phyloP scores from a whole-genome alignment of 2,797 vertebrate genomes.

The Microhierax caerulescens region DNA sequence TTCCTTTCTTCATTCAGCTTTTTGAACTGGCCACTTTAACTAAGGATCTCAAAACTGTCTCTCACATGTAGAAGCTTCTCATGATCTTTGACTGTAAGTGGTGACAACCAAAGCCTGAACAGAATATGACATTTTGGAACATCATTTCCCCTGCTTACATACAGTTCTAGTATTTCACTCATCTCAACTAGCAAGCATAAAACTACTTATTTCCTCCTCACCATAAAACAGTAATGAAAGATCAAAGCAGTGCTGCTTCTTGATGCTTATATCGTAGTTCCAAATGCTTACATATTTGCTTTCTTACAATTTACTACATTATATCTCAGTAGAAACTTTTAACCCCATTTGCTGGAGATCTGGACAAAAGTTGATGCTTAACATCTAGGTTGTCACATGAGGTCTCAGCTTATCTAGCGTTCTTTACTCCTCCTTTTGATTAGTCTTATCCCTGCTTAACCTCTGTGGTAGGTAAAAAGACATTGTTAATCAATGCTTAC shows the following conservation, averaged over 20 bases:
- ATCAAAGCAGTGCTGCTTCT: not conserved
- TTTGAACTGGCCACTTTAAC: not conserved
- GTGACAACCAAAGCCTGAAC: not conserved
- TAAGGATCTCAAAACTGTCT: not conserved
- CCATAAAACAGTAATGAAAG: not conserved
- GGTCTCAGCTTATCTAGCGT: not conserved
- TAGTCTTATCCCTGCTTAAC: slow-evolving; percentile 63
- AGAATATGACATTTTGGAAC: not conserved
- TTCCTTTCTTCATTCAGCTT: not conserved
- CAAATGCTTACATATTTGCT: not conserved
- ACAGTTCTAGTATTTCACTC: not conserved
- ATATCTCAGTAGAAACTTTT: not conserved
- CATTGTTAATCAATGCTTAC: slow-evolving; percentile 68
- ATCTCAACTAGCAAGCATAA: not conserved
- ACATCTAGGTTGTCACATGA: slow-evolving; percentile 9
- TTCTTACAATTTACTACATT: not conserved
- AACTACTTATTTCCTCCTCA: not conserved
- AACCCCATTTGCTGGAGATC: not conserved
- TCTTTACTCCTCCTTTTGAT: slow-evolving; percentile 21
- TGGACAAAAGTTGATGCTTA: slow-evolving; percentile 27
- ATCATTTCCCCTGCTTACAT: not conserved
- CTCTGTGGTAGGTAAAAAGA: slow-evolving; percentile 74
- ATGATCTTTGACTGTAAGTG: not conserved
- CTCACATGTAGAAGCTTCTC: not conserved
- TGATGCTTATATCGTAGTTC: not conserved